Percentiles rank a stretch among this genome's conserved stretches.
phyloP scores from a whole-genome alignment of 2,113 vertebrate genomes.

The Chaetodon auriga region DNA sequence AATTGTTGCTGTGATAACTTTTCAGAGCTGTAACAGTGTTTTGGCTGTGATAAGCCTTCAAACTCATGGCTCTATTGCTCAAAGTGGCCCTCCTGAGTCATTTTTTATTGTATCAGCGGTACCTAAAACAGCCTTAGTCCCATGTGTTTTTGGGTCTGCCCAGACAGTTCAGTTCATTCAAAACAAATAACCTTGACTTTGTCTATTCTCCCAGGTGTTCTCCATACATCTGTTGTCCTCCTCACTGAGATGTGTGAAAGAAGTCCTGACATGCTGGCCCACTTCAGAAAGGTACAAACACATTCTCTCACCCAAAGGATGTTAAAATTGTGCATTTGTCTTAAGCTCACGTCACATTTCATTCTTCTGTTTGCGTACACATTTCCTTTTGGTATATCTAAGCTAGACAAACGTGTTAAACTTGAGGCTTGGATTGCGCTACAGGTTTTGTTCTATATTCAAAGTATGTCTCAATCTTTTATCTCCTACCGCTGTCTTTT shows the following conservation, averaged over 20 bases:
- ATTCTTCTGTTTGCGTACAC: slow-evolving; percentile 72
- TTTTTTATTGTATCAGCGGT: not conserved
- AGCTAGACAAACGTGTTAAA: slow-evolving; percentile 49
- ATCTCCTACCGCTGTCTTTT: slow-evolving; percentile 70
- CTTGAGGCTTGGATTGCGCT: slow-evolving; percentile 52
- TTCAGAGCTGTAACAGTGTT: not conserved
- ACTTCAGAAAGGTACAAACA: slow-evolving; percentile 95
- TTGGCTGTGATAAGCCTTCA: not conserved
- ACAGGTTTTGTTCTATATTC: slow-evolving; percentile 59
- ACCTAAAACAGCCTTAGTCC: not conserved
- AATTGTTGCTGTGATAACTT: not conserved
- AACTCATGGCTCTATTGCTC: not conserved
- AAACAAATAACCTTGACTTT: not conserved
- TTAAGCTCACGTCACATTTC: slow-evolving; percentile 71
- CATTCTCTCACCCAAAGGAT: not conserved
- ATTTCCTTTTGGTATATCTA: slow-evolving; percentile 60
- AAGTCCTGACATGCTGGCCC: slow-evolving; percentile 98
- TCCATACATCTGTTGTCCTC: slow-evolving; percentile 98
- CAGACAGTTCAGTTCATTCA: not conserved
- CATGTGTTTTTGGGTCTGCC: not conserved
- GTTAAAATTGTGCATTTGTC: slow-evolving; percentile 60
- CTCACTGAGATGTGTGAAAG: slow-evolving; percentile 99
- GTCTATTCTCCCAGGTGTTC: slow-evolving; percentile 88
- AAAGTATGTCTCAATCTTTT: slow-evolving; percentile 60
- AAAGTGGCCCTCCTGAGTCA: not conserved